phyloP scores from a whole-genome alignment of 2,888 invertebrate genomes.

The Zaprionus bogoriensis region DNA sequence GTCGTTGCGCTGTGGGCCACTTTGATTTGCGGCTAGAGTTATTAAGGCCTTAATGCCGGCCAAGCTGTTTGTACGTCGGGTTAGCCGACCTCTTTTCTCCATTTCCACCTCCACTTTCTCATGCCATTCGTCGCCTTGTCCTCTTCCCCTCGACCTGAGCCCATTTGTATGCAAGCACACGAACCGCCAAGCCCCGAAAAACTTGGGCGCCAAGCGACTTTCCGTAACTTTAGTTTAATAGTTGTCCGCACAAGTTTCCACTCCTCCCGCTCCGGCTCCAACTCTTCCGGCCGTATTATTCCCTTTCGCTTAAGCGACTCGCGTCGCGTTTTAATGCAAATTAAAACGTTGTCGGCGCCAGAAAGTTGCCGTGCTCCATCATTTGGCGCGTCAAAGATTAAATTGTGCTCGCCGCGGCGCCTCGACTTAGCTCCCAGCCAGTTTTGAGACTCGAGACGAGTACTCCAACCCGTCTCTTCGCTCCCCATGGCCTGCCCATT shows the following conservation, averaged over 20 bases:
- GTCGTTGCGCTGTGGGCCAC: slow-evolving; percentile 11
- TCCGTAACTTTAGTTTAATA: slow-evolving; percentile 71
- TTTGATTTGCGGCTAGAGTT: slow-evolving; percentile 44
- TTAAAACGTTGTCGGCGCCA: slow-evolving; percentile 67
- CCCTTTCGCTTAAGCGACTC: slow-evolving; percentile 31
- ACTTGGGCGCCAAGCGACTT: slow-evolving; percentile 51
- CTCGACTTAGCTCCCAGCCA: neutral
- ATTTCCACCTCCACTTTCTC: neutral
- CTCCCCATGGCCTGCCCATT: neutral
- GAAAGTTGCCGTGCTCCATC: slow-evolving; percentile 54
- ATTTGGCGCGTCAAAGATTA: slow-evolving; percentile 55
- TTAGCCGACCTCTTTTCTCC: neutral
- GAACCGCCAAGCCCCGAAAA: slow-evolving; percentile 43
- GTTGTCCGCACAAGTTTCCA: slow-evolving; percentile 54
- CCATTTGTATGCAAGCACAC: slow-evolving; percentile 70
- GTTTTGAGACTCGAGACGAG: no score
- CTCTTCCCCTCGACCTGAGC: neutral
- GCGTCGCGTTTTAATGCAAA: slow-evolving; percentile 69
- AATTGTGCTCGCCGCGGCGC: slow-evolving; percentile 33
- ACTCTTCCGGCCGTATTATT: no score
- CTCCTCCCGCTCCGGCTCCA: neutral
- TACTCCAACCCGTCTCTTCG: no score
- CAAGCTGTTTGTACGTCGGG: slow-evolving; percentile 1
- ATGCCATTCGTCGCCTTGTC: neutral
- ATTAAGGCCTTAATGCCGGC: slow-evolving; percentile 34